Base-by-base conservation (phyloP, 53 echinoderm and acorn worm species). In the Luidia sarsii region DNA sequence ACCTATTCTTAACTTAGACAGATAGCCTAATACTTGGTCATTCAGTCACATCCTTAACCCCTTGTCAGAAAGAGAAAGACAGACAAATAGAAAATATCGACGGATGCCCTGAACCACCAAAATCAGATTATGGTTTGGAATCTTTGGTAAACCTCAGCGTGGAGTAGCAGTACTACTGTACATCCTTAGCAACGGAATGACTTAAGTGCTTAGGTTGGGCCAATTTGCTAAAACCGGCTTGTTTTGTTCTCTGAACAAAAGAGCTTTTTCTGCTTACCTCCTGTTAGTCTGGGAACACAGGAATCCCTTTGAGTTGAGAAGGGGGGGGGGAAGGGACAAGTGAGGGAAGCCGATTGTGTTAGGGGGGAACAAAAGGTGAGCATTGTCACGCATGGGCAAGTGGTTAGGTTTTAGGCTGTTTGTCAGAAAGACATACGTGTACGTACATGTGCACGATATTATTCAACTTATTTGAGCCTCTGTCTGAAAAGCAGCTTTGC, bases 391-490 rank as follows among this genome's bases (percentile, higher is more conserved):
- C 71, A 72, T 35, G 37, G 24, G 53, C 22, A 22, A 16, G 72
- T 56, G 24, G 56, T 21, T 56, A 72, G 32, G 72, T 34, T 72
- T 34, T 72, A 39, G 56, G 28, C 38, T 72, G 55, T 72, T 72
- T 72, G 55, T 54, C 39, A 1, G 4, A 72, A 72, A 72, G 72
- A 72, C n/a, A n/a, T n/a, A n/a, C n/a, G n/a, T n/a, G n/a, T n/a
- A n/a, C n/a, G n/a, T n/a, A n/a, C n/a, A n/a, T 72, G 72, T 55
- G 36, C 54, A 57, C 50, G 72, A 72, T 72, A 72, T 72, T 23
- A 56, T 57, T 72, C 55, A 23, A 55, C 72, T 70, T 14, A 23
- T 8, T 5, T 3, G 22, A 35, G n/a, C n/a, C n/a, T n/a, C n/a
- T n/a, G n/a, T n/a, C n/a, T n/a, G n/a, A n/a, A n/a, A n/a, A n/a